Percentiles rank a stretch among this genome's conserved stretches.
Conservation (phyloP, 2,113 vertebrate species). For the Andinoacara biseriatus region DNA sequence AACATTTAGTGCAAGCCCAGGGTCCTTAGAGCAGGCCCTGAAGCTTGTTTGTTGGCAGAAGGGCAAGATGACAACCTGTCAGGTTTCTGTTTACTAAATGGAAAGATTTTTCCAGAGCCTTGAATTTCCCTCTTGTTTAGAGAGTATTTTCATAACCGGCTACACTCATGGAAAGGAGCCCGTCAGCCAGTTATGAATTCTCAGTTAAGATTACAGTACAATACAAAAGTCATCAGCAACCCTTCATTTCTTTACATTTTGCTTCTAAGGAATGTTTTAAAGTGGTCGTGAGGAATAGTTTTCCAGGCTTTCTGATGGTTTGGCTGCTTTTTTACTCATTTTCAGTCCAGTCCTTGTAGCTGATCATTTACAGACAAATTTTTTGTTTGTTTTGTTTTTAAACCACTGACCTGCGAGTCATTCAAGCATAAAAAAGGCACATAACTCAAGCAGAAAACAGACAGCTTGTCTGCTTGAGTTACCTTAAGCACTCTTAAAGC, state of each 20-base stretch:
- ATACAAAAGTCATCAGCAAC: neutral
- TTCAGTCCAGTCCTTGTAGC: neutral
- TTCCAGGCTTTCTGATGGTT: neutral
- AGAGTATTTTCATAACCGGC: constrained; percentile 23
- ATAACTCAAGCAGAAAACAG: neutral
- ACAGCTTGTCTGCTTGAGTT: no score
- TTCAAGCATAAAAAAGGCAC: neutral
- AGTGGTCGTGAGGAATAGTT: neutral
- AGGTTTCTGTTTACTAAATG: constrained; percentile 32
- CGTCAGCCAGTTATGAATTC: neutral
- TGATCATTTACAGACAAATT: neutral
- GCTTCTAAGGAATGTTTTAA: neutral
- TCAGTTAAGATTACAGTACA: neutral
- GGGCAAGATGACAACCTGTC: constrained; percentile 30
- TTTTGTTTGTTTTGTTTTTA: neutral
- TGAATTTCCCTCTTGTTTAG: constrained; percentile 19
- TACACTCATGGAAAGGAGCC: neutral
- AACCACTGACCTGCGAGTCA: neutral
- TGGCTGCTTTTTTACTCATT: neutral
- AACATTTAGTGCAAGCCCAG: constrained; percentile 26
- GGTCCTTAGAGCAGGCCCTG: constrained; percentile 9
- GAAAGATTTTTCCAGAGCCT: constrained; percentile 22
- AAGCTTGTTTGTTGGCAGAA: constrained; percentile 12
- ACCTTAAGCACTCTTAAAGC: no score
- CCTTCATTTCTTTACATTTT: neutral